Base-by-base conservation (phyloP, 2,888 invertebrate genomes). In the Cetonia aurata region DNA sequence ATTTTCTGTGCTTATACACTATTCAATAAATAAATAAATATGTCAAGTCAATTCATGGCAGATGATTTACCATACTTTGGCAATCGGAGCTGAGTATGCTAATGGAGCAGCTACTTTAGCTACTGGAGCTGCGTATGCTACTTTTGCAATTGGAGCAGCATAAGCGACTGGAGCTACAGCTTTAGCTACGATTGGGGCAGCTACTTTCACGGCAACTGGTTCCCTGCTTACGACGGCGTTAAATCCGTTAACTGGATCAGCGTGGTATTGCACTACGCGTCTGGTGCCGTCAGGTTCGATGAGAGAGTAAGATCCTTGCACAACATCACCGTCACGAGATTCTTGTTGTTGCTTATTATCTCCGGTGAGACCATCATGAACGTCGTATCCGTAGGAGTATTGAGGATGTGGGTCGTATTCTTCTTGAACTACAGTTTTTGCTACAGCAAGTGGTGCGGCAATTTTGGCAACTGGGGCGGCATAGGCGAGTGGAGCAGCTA, bases 171-270 rank as follows among this genome's bases (percentile, higher is more conserved):
- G 78, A 31, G 76, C 78, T 37, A 77, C 77, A 37, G 75, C 70
- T 74, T 75, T 77, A 59, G 75, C 71, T 42, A 69, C 67, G 37
- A 75, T 72, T 17, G 75, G 72, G 25, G 85, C 85, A 75, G 86
- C 86, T 0, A 84, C 84, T 76, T 79, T 78, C 12, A 78, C 78
- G 0, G 86, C 86, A 0, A 85, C 75, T 0, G 90, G 89, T 75
- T 89, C 89, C 77, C 87, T 88, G 83, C 88, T 89, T 0, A 91
- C 90, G 53, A 89, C 87, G 8, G 89, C 90, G 82, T 89, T 89
- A 84, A 90, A 90, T 1, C 89, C 89, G 75, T 89, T 88, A 67
- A 87, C 85, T 33, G 89, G 88, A 79, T 89, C 89, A 17, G 89
- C 89, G 42, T 86, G 85, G 80, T 88, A 88, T 76, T 87, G 86